Conservation (phyloP, 2,113 vertebrate genomes). For the Aegotheles bennettii region DNA sequence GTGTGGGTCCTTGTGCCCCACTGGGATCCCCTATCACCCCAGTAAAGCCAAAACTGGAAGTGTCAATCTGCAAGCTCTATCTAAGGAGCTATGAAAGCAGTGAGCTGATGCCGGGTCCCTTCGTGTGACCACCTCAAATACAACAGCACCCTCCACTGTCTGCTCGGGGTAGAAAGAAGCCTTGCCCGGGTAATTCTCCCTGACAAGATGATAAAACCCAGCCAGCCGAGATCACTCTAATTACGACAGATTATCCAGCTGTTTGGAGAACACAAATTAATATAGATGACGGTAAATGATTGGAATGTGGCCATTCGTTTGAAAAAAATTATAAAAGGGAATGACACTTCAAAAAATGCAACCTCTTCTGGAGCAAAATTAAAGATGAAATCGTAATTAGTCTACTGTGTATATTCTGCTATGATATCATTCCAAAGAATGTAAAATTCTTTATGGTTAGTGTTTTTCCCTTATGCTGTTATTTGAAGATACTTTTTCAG, state of each 20-base stretch:
- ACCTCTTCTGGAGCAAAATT: background rate
- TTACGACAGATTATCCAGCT: constrained; percentile 18
- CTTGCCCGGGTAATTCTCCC: background rate
- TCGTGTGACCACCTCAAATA: background rate
- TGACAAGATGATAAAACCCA: constrained; percentile 11
- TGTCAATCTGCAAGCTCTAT: background rate
- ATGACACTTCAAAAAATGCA: background rate
- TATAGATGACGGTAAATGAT: constrained; percentile 8
- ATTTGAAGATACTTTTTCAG: background rate
- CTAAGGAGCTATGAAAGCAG: background rate
- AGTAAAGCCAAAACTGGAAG: background rate
- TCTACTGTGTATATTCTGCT: constrained; percentile 2
- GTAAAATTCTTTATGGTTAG: constrained; percentile 23
- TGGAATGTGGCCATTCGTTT: background rate
- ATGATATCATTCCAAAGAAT: constrained; percentile 23
- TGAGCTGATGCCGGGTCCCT: rapidly evolving
- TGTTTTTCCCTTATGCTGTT: background rate
- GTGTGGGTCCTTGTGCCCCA: background rate
- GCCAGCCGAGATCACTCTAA: background rate
- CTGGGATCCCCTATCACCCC: background rate
- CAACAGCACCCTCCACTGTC: constrained; percentile 73
- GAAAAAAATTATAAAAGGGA: background rate
- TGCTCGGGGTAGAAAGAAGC: background rate
- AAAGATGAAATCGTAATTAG: constrained; percentile 29
- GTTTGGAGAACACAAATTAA: constrained; percentile 16